phyloP scores from a whole-genome alignment of 2,797 vertebrate species.

The Lutjanus campechanus region DNA sequence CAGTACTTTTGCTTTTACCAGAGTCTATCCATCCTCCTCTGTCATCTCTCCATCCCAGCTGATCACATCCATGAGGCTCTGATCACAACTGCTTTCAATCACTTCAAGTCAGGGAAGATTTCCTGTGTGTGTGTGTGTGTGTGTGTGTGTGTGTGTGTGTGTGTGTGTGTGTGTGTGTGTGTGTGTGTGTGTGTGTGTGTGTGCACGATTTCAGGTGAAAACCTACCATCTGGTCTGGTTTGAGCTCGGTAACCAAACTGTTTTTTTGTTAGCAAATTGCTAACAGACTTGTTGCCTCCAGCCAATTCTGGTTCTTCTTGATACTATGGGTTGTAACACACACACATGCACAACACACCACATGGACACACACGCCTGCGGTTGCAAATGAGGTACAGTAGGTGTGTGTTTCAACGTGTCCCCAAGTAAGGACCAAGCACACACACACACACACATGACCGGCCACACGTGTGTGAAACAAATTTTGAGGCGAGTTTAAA shows the following conservation, averaged over 20 bases:
- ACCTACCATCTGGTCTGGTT: constrained; percentile 3
- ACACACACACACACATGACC: no score
- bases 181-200: background rate
- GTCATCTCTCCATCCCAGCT: background rate
- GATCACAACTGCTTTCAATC: constrained; percentile 21
- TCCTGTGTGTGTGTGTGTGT: background rate
- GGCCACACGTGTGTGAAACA: background rate
- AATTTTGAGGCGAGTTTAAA: constrained; percentile 1
- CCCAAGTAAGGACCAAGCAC: background rate
- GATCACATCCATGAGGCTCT: background rate
- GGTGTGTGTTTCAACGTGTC: background rate
- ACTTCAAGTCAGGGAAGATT: constrained; percentile 16
- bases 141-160: background rate
- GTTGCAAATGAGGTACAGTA: background rate
- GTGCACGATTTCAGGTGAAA: constrained; percentile 11
- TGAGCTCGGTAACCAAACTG: constrained; percentile 19
- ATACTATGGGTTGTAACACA: background rate
- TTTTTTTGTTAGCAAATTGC: constrained; percentile 34
- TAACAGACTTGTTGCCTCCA: constrained; percentile 22
- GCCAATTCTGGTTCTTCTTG: background rate
- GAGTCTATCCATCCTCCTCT: background rate
- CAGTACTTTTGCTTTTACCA: no score
- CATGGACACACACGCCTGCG: background rate
- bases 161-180: background rate
- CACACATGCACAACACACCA: background rate